These are phyloP conservation scores for Mesoligia furuncula DNA, from an alignment of 2,888 invertebrate genomes.

Conservation along the genomic window DNA sequence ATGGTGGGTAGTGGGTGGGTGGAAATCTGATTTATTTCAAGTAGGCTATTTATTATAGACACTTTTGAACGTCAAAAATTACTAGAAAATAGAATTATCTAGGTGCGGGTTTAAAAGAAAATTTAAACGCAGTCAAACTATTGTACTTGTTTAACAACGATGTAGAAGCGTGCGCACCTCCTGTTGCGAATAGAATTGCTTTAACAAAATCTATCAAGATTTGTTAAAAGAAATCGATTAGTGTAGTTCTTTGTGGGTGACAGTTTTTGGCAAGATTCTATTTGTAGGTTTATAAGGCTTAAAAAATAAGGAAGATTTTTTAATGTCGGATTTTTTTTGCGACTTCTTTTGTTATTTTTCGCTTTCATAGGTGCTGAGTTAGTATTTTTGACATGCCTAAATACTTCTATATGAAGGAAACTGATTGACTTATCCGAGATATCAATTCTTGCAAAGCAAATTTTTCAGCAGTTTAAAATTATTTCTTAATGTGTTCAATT, in stretches of 20 bases:
- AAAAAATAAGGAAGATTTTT: constrained; percentile 2
- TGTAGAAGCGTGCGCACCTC: constrained; percentile 34
- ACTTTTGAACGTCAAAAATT: too few species aligned
- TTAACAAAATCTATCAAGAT: constrained; percentile 19
- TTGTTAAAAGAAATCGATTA: neutral
- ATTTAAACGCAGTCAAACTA: neutral
- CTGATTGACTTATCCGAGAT: neutral
- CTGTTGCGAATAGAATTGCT: constrained; percentile 20
- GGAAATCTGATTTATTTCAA: too few species aligned
- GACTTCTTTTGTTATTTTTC: neutral
- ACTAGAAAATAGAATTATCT: too few species aligned
- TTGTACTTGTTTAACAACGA: constrained; percentile 8
- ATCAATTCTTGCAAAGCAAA: neutral
- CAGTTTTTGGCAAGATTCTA: neutral
- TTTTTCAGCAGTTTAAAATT: neutral
- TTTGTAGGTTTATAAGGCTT: neutral
- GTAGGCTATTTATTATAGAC: too few species aligned
- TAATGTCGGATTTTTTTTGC: neutral
- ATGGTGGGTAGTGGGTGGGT: too few species aligned
- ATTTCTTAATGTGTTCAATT: too few species aligned
- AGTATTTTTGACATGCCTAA: neutral
- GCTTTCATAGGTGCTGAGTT: neutral
- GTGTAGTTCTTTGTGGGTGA: neutral
- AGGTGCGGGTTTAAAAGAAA: too few species aligned
- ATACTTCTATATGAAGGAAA: neutral